These are phyloP conservation scores for Macroramphosus scolopax DNA, from an alignment of 2,797 vertebrate genomes.

Conservation along the genomic window DNA sequence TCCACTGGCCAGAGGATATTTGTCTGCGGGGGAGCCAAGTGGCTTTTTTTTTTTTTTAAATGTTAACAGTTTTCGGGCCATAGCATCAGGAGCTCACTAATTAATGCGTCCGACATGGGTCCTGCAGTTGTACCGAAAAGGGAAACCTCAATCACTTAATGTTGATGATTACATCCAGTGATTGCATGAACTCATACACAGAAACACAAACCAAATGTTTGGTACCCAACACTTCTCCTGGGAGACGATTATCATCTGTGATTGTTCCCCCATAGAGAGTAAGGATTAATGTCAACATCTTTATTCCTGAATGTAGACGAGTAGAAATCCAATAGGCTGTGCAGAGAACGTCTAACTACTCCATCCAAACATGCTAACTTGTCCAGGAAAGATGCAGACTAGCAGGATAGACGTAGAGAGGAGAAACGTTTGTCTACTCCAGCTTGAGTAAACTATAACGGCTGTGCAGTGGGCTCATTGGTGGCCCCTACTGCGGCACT, in stretches of 20 bases:
- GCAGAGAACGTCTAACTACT: too few relatives aligned
- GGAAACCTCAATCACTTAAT: slow-evolving; percentile 69
- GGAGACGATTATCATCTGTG: slow-evolving; percentile 64
- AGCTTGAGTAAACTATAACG: slow-evolving; percentile 56
- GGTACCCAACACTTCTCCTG: slow-evolving; percentile 45
- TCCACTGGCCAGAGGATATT: slow-evolving; percentile 75
- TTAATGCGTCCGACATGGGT: slow-evolving; percentile 65
- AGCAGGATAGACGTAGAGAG: slow-evolving; percentile 4
- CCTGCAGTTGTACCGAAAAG: slow-evolving; percentile 54
- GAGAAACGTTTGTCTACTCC: slow-evolving; percentile 39
- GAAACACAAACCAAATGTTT: slow-evolving; percentile 37
- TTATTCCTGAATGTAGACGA: too few relatives aligned
- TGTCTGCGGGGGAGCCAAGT: slow-evolving; percentile 65
- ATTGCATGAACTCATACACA: slow-evolving; percentile 63
- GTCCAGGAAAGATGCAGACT: too few relatives aligned
- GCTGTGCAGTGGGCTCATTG: slow-evolving; percentile 68
- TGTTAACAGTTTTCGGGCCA: slow-evolving; percentile 62
- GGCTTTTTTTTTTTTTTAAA: slow-evolving; percentile 61
- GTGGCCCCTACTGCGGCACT: slow-evolving; percentile 74
- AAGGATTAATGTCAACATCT: slow-evolving; percentile 64
- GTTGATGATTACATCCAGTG: slow-evolving; percentile 76
- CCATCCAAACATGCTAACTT: too few relatives aligned
- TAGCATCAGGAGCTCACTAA: slow-evolving; percentile 64
- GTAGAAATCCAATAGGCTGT: too few relatives aligned
- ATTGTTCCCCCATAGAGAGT: slow-evolving; percentile 64